phyloP scores from a whole-genome alignment of 2,888 invertebrate species.

The Papilio protenor region DNA sequence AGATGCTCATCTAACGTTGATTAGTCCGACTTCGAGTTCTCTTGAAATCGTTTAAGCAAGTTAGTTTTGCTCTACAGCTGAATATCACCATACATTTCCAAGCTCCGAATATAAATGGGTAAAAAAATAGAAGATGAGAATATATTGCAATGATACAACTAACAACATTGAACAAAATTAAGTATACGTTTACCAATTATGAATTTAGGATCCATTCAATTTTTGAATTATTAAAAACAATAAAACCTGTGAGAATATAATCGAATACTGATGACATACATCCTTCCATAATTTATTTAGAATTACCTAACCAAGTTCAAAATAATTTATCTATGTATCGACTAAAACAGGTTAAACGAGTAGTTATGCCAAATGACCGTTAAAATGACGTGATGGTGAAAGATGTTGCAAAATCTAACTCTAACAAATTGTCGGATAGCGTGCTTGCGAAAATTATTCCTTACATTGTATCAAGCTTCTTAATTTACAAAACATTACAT shows the following conservation, averaged over 20 bases:
- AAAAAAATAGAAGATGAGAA: not conserved
- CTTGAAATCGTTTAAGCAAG: not conserved
- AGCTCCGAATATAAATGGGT: not conserved
- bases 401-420: constrained; percentile 38
- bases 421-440: constrained; percentile 38
- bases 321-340: constrained; percentile 35
- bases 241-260: not conserved
- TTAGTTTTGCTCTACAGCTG: not conserved
- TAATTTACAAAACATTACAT: constrained; percentile 3
- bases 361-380: constrained; percentile 28
- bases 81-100: not conserved
- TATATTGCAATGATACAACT: no score
- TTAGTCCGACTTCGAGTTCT: not conserved
- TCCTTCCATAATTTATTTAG: not conserved
- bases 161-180: no score
- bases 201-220: no score
- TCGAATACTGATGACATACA: not conserved
- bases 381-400: constrained; percentile 31
- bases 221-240: not conserved
- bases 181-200: no score
- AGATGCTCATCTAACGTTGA: not conserved
- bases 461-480: constrained; percentile 29
- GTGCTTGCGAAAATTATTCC: constrained; percentile 34
- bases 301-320: constrained; percentile 42
- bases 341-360: constrained; percentile 36